Conservation (phyloP, 2,888 invertebrate species). For the Notodonta ziczac region DNA sequence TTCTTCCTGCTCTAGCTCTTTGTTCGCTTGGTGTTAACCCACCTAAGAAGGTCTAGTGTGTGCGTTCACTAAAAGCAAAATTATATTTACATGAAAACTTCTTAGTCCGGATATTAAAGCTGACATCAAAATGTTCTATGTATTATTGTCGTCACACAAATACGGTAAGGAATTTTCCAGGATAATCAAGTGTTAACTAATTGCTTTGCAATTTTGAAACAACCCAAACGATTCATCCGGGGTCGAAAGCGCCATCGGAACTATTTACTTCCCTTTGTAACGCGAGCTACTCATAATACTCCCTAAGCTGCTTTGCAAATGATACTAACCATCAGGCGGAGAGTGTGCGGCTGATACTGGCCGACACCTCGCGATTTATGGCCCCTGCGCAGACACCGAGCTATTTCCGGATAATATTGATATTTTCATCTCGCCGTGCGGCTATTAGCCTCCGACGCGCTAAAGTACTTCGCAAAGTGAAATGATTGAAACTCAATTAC, state of each 20-base stretch:
- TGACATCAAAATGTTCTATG: too few relatives aligned
- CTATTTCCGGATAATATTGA: constrained; percentile 77
- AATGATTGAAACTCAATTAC: constrained; percentile 53
- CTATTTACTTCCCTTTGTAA: constrained; percentile 35
- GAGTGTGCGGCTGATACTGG: constrained; percentile 75
- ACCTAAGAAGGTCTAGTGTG: too few relatives aligned
- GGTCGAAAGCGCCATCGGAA: background rate
- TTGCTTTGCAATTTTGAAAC: background rate
- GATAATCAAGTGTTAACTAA: too few relatives aligned
- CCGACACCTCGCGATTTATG: constrained; percentile 81
- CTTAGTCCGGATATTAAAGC: too few relatives aligned
- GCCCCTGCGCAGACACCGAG: constrained; percentile 62
- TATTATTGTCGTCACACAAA: too few relatives aligned
- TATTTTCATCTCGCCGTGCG: constrained; percentile 70
- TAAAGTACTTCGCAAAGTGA: constrained; percentile 71
- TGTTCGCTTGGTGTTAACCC: too few relatives aligned
- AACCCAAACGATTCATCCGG: background rate
- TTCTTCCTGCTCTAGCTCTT: too few relatives aligned
- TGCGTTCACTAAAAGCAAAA: too few relatives aligned
- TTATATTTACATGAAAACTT: too few relatives aligned
- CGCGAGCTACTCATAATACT: constrained; percentile 64
- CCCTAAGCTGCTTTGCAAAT: constrained; percentile 79
- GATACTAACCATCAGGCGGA: constrained; percentile 80
- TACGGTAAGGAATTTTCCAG: too few relatives aligned
- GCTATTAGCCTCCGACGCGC: constrained; percentile 74